phyloP scores from a whole-genome alignment of 2,888 invertebrate species.

The Crematogaster levior region DNA sequence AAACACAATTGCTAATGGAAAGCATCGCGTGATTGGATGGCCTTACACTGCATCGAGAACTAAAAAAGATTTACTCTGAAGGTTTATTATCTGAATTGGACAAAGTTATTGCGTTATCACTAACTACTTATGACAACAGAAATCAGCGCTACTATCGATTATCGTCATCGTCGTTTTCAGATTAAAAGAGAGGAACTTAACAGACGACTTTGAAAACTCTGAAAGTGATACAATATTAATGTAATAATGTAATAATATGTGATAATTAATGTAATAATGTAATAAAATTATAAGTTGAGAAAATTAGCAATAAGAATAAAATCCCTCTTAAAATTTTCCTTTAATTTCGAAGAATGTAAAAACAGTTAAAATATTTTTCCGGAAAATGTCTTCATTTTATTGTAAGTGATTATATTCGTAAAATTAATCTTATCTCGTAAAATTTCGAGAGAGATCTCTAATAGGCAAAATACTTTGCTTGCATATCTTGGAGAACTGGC shows the following conservation, averaged over 20 bases:
- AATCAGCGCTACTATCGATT: neutral
- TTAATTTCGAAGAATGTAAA: neutral
- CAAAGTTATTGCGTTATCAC: neutral
- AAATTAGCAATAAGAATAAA: neutral
- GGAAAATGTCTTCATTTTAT: too few species aligned
- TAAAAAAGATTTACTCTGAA: neutral
- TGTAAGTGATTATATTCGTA: too few species aligned
- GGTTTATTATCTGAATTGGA: neutral
- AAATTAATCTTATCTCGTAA: neutral
- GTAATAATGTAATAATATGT: too few species aligned
- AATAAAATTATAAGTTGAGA: neutral
- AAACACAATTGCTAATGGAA: slow-evolving; percentile 43
- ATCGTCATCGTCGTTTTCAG: neutral
- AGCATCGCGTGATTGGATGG: slow-evolving; percentile 35
- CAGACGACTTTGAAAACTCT: neutral
- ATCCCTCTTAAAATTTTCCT: neutral
- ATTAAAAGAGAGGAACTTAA: neutral
- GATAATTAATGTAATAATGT: too few species aligned
- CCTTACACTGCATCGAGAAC: neutral
- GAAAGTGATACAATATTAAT: neutral
- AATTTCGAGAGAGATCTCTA: neutral
- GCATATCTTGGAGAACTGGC: neutral
- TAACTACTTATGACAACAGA: too few species aligned
- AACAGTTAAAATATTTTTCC: neutral
- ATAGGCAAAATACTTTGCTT: slow-evolving; percentile 5